phyloP scores from a whole-genome alignment of 2,888 invertebrate genomes.

The Pollenia griseotomentosa region DNA sequence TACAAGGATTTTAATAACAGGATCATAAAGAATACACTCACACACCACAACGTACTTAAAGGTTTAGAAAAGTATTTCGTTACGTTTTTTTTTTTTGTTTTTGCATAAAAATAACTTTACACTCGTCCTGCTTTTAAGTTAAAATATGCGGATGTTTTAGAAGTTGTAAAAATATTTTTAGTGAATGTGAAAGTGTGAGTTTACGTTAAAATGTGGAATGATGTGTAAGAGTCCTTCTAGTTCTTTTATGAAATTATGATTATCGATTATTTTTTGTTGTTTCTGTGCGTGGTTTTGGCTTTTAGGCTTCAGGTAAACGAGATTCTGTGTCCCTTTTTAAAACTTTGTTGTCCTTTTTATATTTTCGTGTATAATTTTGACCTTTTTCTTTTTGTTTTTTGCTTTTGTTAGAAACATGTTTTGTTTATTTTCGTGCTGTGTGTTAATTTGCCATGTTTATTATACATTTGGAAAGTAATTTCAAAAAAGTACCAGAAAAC shows the following conservation, averaged over 20 bases:
- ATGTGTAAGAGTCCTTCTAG: not conserved
- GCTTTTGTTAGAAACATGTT: not conserved
- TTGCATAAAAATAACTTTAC: slow-evolving; percentile 55
- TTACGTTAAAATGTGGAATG: not conserved
- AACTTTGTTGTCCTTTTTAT: slow-evolving; percentile 20
- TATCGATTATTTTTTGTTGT: slow-evolving; percentile 45
- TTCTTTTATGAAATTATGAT: slow-evolving; percentile 38
- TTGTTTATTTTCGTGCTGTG: slow-evolving; percentile 18
- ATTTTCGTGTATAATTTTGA: slow-evolving; percentile 11
- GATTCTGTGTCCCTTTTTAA: not conserved
- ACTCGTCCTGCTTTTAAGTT: not conserved
- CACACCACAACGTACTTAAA: not conserved
- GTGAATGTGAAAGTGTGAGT: not conserved
- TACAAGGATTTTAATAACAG: not conserved
- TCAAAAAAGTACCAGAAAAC: not conserved
- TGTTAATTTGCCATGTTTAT: slow-evolving; percentile 28
- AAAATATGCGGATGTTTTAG: slow-evolving; percentile 1
- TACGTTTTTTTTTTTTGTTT: not conserved
- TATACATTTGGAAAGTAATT: slow-evolving; percentile 41
- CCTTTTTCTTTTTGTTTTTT: slow-evolving; percentile 32
- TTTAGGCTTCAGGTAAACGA: not conserved
- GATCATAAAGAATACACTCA: not conserved
- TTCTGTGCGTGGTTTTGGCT: not conserved
- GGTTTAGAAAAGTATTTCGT: not conserved
- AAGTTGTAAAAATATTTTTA: not conserved